Base-by-base conservation (phyloP, 1,140 invertebrate genomes). In the Radopholus similis region DNA sequence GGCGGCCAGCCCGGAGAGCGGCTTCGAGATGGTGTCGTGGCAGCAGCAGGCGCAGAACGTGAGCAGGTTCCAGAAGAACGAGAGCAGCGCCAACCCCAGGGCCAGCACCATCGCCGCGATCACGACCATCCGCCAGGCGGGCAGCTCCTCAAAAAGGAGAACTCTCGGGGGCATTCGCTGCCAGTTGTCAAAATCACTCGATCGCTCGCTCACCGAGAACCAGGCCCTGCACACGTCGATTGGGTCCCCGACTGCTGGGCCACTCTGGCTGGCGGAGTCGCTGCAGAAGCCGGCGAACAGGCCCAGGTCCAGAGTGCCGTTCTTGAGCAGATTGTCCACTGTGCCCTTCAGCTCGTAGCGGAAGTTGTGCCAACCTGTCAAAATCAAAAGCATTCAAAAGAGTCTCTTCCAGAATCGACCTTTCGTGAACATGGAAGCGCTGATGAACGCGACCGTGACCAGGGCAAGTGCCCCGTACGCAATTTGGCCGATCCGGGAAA, bases 41-140 rank as follows among this genome's bases (percentile, higher is more conserved):
- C 70, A 71, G 34, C 65, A 76, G 30, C 69, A 65, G 11, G 58
- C 73, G 42, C 58, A 73, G 38, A 66, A 75, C 8, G 73, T 72
- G n/a, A 73, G 15, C 11, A 76, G 18, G 21, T 75, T 77, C 70
- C 64, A 74, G 6, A 74, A 44, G 30, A 74, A 53, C 1, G 74
- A 69, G 2, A 77, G 21, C 4, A 69, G 26, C 34, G 75, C 60
- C 44, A 38, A 13, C 3, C 66, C 21, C 15, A 76, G 28, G 30
- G 57, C 58, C 21, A 66, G 21, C 26, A 60, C 21, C 37, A 77
- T 40, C n/a, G 34, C n/a, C 6, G 4, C 42, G 13, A 68, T 32
- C n/a, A 74, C 73, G 4, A 71, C 49, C 58, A 76, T 74, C 35
- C 73, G 62, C 65, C 53, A 74, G 11, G 49, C 53, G 18, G 73